Percentiles rank a stretch among this genome's conserved stretches.
phyloP scores from a whole-genome alignment of 2,797 vertebrate species.

The Enteromius radiatus region DNA sequence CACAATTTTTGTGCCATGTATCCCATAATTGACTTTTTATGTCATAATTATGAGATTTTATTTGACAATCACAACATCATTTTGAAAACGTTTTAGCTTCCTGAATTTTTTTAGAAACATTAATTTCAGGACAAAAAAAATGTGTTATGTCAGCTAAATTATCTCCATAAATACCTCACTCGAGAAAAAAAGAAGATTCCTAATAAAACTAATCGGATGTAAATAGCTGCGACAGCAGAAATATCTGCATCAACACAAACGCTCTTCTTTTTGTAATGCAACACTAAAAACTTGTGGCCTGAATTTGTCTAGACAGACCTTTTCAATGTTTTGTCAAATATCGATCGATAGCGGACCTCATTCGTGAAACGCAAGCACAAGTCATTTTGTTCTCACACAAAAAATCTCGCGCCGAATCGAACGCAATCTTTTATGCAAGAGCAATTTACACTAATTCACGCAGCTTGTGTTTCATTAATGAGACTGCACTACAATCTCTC shows the following conservation, averaged over 20 bases:
- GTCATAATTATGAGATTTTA: too few relatives aligned
- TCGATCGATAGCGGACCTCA: neutral
- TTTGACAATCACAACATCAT: neutral
- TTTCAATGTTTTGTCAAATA: neutral
- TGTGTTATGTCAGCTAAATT: neutral
- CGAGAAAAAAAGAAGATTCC: neutral
- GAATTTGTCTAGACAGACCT: neutral
- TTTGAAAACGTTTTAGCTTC: neutral
- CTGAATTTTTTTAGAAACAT: neutral
- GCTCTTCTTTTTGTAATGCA: neutral
- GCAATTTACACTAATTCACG: neutral
- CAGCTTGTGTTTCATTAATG: constrained; percentile 28
- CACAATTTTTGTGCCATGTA: neutral
- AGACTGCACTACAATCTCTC: constrained; percentile 14
- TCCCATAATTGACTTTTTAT: neutral
- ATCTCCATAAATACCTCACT: neutral
- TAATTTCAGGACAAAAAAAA: neutral
- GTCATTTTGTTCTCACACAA: neutral
- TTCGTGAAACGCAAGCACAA: neutral
- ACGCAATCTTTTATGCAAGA: neutral
- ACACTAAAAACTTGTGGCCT: neutral
- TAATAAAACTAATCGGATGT: neutral
- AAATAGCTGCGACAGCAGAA: neutral
- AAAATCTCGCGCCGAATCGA: neutral
- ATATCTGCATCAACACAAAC: neutral